Percentiles rank a stretch among this genome's conserved stretches.
Conservation (phyloP, 2,113 vertebrate genomes). For the Anoura caudifer region DNA sequence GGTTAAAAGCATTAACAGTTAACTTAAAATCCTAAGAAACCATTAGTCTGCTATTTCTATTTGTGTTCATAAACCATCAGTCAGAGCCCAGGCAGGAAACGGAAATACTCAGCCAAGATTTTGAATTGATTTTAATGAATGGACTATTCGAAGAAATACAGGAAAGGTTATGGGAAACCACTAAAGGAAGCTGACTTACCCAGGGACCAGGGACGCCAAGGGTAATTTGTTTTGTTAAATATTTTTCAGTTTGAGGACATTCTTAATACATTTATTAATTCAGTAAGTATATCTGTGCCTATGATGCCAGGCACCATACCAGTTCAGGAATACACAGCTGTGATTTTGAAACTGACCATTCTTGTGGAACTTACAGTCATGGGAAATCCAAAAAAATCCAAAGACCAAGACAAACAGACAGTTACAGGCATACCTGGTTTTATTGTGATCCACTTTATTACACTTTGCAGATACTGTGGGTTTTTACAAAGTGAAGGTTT, state of each 20-base stretch:
- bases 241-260: background rate
- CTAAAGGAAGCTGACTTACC: background rate
- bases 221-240: background rate
- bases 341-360: background rate
- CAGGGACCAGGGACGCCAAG: background rate
- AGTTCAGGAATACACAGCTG: background rate
- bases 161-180: background rate
- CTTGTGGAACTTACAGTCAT: background rate
- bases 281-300: background rate
- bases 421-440: background rate
- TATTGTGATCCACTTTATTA: background rate
- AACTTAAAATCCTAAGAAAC: background rate
- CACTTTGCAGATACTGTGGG: background rate
- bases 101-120: background rate
- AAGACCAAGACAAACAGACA: background rate
- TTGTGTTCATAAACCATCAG: background rate
- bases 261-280: background rate
- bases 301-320: background rate
- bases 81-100: background rate
- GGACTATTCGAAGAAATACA: background rate
- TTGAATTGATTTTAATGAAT: constrained; percentile 11
- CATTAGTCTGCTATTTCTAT: background rate
- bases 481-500: background rate
- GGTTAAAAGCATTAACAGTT: background rate
- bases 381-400: background rate